Evolutionary conservation across 2,888 invertebrate species (phyloP).

Genomic region (Dendrolimus houi): DNA sequence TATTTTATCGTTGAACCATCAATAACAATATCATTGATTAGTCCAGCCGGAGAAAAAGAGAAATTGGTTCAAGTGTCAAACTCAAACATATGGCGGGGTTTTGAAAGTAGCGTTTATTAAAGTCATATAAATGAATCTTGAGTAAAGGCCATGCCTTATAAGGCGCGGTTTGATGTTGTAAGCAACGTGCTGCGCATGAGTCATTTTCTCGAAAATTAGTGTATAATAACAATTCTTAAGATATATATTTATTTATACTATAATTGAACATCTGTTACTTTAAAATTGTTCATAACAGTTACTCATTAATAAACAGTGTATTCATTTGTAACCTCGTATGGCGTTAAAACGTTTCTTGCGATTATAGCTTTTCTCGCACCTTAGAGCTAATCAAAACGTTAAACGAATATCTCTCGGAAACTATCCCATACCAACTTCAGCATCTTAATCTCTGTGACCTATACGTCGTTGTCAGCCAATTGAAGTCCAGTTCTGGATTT

Average conservation of each 20-base stretch:
- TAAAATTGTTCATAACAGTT: not conserved
- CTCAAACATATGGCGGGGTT: constrained; percentile 65
- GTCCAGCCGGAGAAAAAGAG: constrained; percentile 22
- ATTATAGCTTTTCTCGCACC: too few species aligned
- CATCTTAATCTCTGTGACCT: too few species aligned
- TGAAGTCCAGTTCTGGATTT: too few species aligned
- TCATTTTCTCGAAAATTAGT: constrained; percentile 57
- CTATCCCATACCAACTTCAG: too few species aligned
- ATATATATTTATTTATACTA: constrained; percentile 9
- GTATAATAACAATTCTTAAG: constrained; percentile 56
- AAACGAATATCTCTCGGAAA: too few species aligned
- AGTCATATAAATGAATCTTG: constrained; percentile 65
- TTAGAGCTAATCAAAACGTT: too few species aligned
- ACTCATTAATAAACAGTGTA: too few species aligned
- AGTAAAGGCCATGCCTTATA: constrained; percentile 67
- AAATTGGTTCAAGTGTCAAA: constrained; percentile 65
- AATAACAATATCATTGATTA: not conserved
- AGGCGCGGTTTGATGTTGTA: constrained; percentile 56
- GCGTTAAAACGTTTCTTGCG: too few species aligned
- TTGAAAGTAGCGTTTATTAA: constrained; percentile 67
- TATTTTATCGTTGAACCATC: too few species aligned
- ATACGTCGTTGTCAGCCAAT: too few species aligned
- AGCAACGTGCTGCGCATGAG: constrained; percentile 55
- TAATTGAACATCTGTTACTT: constrained; percentile 58
- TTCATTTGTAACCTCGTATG: too few species aligned